Base-by-base conservation (phyloP, 2,888 invertebrate genomes). In the Pandemis heparana region DNA sequence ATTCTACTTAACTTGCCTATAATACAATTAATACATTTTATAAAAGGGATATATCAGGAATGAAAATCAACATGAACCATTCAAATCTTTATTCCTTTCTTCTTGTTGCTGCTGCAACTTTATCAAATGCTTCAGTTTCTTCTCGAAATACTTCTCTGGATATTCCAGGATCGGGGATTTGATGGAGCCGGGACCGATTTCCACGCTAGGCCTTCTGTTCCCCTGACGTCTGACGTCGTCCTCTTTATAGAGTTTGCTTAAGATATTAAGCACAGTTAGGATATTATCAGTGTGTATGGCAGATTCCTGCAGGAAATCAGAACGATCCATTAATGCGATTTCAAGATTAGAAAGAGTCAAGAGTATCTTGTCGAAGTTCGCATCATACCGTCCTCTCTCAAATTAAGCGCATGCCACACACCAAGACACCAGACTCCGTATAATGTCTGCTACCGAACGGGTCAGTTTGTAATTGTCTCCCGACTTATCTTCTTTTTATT, bases 181-280 rank as follows among this genome's bases (percentile, higher is more conserved):
- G 62, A 83, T 77, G 0, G 80, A 75, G 0, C 91, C 91, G 0
- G 87, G 87, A 0, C 80, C 84, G 1, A 82, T 14, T 67, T 88
- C 89, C 12, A 89, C 87, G 6, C 0, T 56, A 0, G 56, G 83
- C 9, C 23, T 48, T 14, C 48, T 64, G 64, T 56, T 56, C 5
- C 23, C 23, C 4, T 23, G 56, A 12, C 56, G 56, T 12, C 53
- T 53, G 14, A 48, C 6, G n/a, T 56, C 53, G 16, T 12, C 12
- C 10, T 18, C 38, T 39, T 14, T 10, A 38, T 60, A 60, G 60
- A 60, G n/a, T 16, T n/a, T 60, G 8, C 4, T 60, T 9, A 56
- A 5, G 0, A 56, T 12, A 9, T 12, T 23, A 1, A 8, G 18
- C 12, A 56, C 12, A 5, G 9, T 10, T 10, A 56, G 12, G 12